Conservation (phyloP, 2,888 invertebrate species). For the Heliconius hortense region DNA sequence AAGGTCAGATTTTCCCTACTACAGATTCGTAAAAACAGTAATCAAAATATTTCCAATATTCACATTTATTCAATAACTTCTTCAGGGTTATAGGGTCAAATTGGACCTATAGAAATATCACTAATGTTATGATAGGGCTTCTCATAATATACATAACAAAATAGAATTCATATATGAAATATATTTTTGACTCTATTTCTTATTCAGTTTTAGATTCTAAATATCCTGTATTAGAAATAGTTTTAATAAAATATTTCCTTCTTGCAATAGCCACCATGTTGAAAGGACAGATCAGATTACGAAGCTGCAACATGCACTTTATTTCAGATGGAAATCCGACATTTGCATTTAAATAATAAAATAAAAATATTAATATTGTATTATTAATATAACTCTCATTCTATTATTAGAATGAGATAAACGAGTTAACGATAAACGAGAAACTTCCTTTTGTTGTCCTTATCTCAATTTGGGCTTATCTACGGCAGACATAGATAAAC, state of each 20-base stretch:
- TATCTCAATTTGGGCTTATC: not conserved
- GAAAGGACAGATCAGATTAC: slow-evolving; percentile 1
- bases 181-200: no score
- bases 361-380: not conserved
- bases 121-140: not conserved
- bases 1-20: no score
- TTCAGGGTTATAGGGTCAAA: no score
- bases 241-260: slow-evolving; percentile 10
- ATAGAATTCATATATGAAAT: not conserved
- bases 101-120: no score
- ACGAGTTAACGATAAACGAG: no score
- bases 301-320: not conserved
- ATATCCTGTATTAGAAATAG: not conserved
- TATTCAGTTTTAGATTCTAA: not conserved
- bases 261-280: not conserved
- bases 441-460: not conserved
- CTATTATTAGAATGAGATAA: no score
- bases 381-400: no score
- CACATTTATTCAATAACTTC: no score
- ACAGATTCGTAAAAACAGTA: no score
- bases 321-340: not conserved
- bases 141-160: not conserved
- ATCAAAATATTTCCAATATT: no score
- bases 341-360: not conserved
- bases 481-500: not conserved